These are phyloP conservation scores for Eudemis profundana DNA, from an alignment of 2,888 invertebrate species.

Conservation along the genomic window DNA sequence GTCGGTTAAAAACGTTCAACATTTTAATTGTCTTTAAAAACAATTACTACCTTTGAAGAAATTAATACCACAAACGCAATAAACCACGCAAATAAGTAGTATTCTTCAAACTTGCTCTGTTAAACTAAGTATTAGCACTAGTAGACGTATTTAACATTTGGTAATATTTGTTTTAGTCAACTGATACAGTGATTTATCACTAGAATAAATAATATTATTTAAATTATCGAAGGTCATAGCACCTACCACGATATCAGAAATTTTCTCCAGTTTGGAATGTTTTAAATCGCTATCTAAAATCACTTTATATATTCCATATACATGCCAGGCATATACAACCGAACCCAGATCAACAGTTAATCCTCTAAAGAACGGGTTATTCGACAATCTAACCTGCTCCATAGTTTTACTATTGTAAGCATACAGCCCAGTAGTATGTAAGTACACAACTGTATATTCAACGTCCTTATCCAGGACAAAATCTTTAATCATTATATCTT, in stretches of 20 bases:
- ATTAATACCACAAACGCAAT: no score
- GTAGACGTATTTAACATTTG: conserved; percentile 36
- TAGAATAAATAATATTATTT: conserved; percentile 70
- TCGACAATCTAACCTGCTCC: conserved; percentile 60
- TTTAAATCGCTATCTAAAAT: conserved; percentile 58
- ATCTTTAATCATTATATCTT: conserved; percentile 61
- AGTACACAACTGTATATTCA: conserved; percentile 62
- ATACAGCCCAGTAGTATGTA: conserved; percentile 66
- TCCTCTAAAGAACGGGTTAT: conserved; percentile 71
- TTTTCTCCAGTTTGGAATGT: conserved; percentile 61
- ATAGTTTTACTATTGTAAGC: conserved; percentile 57
- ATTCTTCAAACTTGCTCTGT: no score
- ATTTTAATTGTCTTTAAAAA: no score
- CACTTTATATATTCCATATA: conserved; percentile 74
- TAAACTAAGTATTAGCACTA: no score
- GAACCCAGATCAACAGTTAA: conserved; percentile 69
- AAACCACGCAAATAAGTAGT: no score
- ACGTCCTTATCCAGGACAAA: conserved; percentile 70
- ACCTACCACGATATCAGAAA: conserved; percentile 66
- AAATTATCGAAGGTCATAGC: conserved; percentile 71
- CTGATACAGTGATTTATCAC: conserved; percentile 61
- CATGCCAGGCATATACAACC: conserved; percentile 73
- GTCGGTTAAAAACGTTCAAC: no score
- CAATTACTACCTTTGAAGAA: no score
- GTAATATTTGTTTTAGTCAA: conserved; percentile 49